These are phyloP conservation scores for Spodoptera picta DNA, from an alignment of 2,888 invertebrate species.

Conservation along the genomic window DNA sequence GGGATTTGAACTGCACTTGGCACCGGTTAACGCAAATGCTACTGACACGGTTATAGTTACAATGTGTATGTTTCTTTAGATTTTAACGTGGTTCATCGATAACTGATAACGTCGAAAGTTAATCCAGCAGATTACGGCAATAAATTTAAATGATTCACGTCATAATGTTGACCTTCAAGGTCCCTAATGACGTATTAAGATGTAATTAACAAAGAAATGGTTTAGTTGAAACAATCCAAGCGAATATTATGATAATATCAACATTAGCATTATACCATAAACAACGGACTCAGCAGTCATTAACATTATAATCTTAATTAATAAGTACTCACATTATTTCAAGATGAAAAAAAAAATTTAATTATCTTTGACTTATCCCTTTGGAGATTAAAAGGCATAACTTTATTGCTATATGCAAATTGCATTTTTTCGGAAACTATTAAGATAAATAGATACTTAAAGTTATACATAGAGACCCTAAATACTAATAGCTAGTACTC, in stretches of 20 bases:
- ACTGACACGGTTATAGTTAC: conserved; percentile 9
- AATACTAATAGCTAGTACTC: no score
- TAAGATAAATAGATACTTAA: no score
- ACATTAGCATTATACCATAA: not conserved
- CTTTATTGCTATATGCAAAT: no score
- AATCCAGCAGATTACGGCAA: conserved; percentile 33
- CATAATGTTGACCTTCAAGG: conserved; percentile 25
- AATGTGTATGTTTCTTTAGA: conserved; percentile 8
- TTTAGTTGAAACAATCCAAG: not conserved
- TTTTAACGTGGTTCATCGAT: conserved; percentile 24
- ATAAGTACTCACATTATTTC: no score
- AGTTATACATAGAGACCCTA: no score
- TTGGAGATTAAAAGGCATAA: no score
- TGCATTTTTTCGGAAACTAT: no score
- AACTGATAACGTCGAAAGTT: conserved; percentile 23
- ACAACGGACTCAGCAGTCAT: no score
- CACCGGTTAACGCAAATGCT: conserved; percentile 7
- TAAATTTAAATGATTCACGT: conserved; percentile 22
- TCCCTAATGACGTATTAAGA: conserved; percentile 20
- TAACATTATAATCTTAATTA: no score
- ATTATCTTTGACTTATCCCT: no score
- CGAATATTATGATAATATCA: not conserved
- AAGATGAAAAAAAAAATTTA: no score
- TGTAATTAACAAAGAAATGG: conserved; percentile 16
- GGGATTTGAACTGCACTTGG: not conserved